Evolutionary conservation across 2,113 vertebrate genomes (phyloP), one percentile per base, ranked within the genome.

Genomic region (Microcebus tavaratra): DNA sequence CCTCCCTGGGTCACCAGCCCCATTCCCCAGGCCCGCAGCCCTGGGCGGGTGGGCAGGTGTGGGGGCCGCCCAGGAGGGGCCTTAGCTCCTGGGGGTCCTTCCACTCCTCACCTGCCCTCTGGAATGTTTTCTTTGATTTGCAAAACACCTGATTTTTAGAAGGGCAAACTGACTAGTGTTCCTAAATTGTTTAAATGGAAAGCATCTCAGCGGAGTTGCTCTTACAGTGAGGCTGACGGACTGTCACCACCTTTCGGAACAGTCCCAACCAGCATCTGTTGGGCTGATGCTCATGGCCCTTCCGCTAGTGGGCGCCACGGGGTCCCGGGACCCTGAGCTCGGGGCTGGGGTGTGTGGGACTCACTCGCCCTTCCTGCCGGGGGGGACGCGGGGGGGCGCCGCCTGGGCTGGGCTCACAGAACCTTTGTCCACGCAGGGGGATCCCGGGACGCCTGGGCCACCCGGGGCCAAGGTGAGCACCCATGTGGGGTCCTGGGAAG

Each of bases 381-480:
- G 78, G 53, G 50, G 45, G 45, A 27, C 12, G 0, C 6, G 4
- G 17, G 31, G 45, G 75, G 20, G 20, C 0, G 0, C 17, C 17
- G 23, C 50, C 48, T 13, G 21, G 72, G 70, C 6, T 53, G 45
- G 68, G 48, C 50, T n/a, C 20, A 79, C 10, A 4, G 27, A 53
- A 8, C 31, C 42, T 96, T 20, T 85, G 21, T 82, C 29, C 12
- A 7, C 86, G 75, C 94, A 99, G 98, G 99, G 99, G 3, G 98
- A 98, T 27, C 36, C 98, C 1, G 99, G 98, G 25, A 76, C 94
- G 29, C 91, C 97, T 0, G 98, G 98, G 39, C 89, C 95, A 45
- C 98, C 96, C 0, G 99, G 99, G 63, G 48, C 61, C 0, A 98
- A 98, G 98, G 99, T 99, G 96, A 86, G 95, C 76, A 4, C 2